Conservation (phyloP, 2,113 vertebrate genomes). For the Naja naja region DNA sequence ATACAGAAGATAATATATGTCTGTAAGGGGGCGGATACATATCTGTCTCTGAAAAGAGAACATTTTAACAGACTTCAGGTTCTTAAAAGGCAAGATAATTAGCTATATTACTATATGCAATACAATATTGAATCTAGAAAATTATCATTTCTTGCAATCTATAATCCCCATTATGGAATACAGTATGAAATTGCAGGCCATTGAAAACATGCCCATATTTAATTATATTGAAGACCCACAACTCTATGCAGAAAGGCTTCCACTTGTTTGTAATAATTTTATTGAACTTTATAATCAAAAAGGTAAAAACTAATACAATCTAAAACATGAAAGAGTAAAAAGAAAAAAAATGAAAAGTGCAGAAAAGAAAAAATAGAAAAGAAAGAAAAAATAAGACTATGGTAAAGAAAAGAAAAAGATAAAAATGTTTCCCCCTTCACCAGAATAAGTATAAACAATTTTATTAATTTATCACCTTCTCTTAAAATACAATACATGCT, state of each 20-base stretch:
- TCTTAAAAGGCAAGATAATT: neutral
- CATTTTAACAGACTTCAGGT: conserved; percentile 26
- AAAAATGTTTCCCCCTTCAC: neutral
- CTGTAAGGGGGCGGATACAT: conserved; percentile 20
- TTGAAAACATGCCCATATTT: neutral
- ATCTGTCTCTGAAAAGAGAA: neutral
- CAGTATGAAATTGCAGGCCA: neutral
- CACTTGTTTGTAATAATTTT: neutral
- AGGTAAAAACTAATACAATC: neutral
- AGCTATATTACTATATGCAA: neutral
- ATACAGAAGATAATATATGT: conserved; percentile 40
- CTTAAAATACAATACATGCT: neutral
- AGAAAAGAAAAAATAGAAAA: neutral
- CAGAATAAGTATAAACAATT: neutral
- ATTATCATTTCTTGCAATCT: neutral
- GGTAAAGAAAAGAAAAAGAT: neutral
- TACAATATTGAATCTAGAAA: neutral
- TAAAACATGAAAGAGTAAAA: neutral
- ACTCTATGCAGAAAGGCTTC: neutral
- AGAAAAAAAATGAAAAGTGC: neutral
- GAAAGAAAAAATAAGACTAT: neutral
- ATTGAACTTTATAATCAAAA: neutral
- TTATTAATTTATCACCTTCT: neutral
- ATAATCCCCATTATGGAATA: neutral
- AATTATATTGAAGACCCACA: neutral